Evolutionary conservation across 1,140 invertebrate species (phyloP).

Genomic region (Lasioglossum albipes): DNA sequence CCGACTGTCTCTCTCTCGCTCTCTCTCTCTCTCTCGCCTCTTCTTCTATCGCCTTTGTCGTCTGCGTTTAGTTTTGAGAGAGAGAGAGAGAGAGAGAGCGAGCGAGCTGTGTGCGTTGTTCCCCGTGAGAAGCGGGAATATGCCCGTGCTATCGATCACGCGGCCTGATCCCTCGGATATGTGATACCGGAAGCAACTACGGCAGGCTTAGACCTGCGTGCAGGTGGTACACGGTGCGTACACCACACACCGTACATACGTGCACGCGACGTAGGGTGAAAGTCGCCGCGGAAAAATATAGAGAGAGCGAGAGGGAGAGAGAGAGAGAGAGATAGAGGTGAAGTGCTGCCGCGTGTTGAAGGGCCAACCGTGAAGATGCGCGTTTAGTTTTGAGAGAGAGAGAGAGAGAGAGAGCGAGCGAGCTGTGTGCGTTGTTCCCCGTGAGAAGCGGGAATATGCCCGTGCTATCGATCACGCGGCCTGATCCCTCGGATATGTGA

Average conservation of each 20-base stretch:
- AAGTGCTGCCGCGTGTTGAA: constrained; percentile 44
- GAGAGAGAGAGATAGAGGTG: too few species aligned
- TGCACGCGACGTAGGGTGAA: constrained; percentile 42
- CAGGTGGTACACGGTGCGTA: constrained; percentile 48
- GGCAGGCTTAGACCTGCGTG: constrained; percentile 60
- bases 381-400: constrained; percentile 17
- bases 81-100: too few species aligned
- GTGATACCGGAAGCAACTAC: constrained; percentile 63
- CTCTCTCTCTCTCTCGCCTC: too few species aligned
- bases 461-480: constrained; percentile 60
- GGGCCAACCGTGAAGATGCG: constrained; percentile 52
- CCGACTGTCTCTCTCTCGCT: too few species aligned
- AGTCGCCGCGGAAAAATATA: constrained; percentile 16
- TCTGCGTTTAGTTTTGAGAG: too few species aligned
- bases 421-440: neutral
- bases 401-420: neutral
- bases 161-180: constrained; percentile 57
- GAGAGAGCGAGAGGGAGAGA: neutral
- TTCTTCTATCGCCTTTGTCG: too few species aligned
- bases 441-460: constrained; percentile 49
- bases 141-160: constrained; percentile 63
- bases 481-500: constrained; percentile 61
- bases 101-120: neutral
- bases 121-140: constrained; percentile 32
- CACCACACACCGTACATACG: constrained; percentile 4